Base-by-base conservation (phyloP, 2,113 vertebrate genomes). In the Tragelaphus buxtoni region DNA sequence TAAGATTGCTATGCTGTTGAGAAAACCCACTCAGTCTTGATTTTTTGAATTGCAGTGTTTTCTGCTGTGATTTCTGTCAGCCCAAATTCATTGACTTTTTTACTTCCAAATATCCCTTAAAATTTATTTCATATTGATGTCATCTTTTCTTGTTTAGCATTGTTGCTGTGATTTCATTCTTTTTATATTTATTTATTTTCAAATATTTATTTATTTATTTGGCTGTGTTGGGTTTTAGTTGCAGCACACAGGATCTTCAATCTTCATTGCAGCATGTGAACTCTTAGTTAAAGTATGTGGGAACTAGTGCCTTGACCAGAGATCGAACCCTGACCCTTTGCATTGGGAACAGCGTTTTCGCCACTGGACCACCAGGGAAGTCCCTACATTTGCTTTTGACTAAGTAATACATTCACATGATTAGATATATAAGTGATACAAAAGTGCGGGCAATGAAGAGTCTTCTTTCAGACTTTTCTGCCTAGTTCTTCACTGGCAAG, bases 81-180 rank as follows among this genome's bases (percentile, higher is more conserved):
- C 56, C 51, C 35, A 60, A 82, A 91, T 69, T 77, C 82, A 86
- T 42, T 76, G 53, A 2, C 61, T 97, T 92, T 87, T 81, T 95
- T 79, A n/a, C 28, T 94, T 95, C 49, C 69, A 30, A 18, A 12
- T 92, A 53, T 74, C 30, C 5, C 58, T 92, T 13, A 47, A 97
- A 81, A 94, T 88, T 74, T 39, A 47, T 91, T 32, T 83, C 63
- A 72, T 16, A 16, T n/a, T 69, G 24, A 32, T 88, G 55, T 84
- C 47, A 92, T 24, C 10, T 97, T 94, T 95, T 90, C 47, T 60
- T 87, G 10, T 94, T 96, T 82, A 11, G 26, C 77, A 61, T 56
- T 35, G 39, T 55, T 53, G 20, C 74, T 94, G 51, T 82, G 18
- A 51, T 74, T 90, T 90, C 35, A 61, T 65, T 65, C 61, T 83